These are phyloP conservation scores for Podiceps cristatus DNA, from an alignment of 2,113 vertebrate genomes.

Conservation along the genomic window DNA sequence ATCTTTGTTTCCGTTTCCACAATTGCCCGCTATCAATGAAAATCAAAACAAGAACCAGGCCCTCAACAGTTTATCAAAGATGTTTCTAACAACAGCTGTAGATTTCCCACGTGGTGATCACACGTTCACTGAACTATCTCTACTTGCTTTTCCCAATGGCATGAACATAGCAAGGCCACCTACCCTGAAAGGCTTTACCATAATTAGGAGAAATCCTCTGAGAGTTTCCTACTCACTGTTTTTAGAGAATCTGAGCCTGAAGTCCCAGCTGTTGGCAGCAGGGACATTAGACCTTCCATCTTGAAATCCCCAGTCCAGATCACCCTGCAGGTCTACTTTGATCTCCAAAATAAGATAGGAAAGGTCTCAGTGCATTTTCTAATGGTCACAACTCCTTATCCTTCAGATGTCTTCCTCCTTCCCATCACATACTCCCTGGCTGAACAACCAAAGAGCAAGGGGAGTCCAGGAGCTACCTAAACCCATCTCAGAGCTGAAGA, in stretches of 20 bases:
- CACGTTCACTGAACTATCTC: neutral
- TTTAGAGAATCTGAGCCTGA: neutral
- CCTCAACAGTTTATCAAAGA: neutral
- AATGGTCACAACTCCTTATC: neutral
- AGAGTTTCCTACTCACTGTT: neutral
- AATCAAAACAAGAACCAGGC: neutral
- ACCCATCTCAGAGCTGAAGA: neutral
- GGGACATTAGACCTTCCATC: neutral
- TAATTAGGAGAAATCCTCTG: neutral
- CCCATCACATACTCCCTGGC: neutral
- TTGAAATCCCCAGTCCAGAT: neutral
- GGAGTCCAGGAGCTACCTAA: neutral
- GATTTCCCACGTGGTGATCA: neutral
- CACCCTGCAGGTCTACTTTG: neutral
- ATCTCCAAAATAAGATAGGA: neutral
- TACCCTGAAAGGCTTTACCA: neutral
- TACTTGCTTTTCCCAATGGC: accelerated
- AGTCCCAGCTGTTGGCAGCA: neutral
- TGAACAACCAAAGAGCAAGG: neutral
- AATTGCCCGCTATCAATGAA: neutral
- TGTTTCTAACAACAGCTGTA: accelerated
- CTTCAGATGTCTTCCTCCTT: neutral
- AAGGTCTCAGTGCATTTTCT: neutral
- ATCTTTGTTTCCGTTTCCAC: neutral
- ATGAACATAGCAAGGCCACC: neutral